phyloP scores from a whole-genome alignment of 2,888 invertebrate species.

The Drosophila quinaria region DNA sequence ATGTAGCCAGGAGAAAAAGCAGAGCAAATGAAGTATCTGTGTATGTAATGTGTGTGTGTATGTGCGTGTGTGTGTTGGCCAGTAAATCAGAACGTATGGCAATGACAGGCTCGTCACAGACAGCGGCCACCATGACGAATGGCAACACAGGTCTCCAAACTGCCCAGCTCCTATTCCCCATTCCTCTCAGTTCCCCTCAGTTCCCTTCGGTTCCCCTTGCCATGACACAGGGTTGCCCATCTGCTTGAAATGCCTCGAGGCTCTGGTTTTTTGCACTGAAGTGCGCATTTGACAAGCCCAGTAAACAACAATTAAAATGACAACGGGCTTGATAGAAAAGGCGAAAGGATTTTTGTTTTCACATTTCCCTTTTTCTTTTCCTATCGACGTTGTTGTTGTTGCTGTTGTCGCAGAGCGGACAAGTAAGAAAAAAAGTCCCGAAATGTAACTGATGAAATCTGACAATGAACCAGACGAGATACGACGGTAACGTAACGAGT shows the following conservation, averaged over 20 bases:
- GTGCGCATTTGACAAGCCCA: slow-evolving; percentile 81
- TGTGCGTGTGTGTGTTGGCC: slow-evolving; percentile 39
- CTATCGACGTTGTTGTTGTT: background rate
- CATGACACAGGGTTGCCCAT: background rate
- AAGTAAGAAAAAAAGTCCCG: slow-evolving; percentile 14
- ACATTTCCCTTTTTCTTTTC: slow-evolving; percentile 46
- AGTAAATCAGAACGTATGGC: slow-evolving; percentile 80
- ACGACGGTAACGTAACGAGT: slow-evolving; percentile 24
- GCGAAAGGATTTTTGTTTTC: slow-evolving; percentile 63
- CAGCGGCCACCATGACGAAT: slow-evolving; percentile 75
- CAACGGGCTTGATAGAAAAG: slow-evolving; percentile 61
- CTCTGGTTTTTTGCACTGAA: slow-evolving; percentile 45
- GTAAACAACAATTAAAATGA: slow-evolving; percentile 84
- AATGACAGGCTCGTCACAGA: slow-evolving; percentile 75
- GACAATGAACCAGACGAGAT: slow-evolving; percentile 43
- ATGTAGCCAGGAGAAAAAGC: too few species aligned
- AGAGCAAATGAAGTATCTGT: too few species aligned
- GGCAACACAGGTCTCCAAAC: slow-evolving; percentile 47
- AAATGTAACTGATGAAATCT: slow-evolving; percentile 71
- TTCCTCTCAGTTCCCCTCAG: background rate
- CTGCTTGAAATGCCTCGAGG: slow-evolving; percentile 26
- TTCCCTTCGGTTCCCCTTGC: background rate
- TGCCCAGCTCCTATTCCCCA: slow-evolving; percentile 16
- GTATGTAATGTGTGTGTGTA: slow-evolving; percentile 19
- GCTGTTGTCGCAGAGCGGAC: slow-evolving; percentile 3